These are phyloP conservation scores for Pelodytes ibericus DNA, from an alignment of 2,797 vertebrate species.

Conservation along the genomic window DNA sequence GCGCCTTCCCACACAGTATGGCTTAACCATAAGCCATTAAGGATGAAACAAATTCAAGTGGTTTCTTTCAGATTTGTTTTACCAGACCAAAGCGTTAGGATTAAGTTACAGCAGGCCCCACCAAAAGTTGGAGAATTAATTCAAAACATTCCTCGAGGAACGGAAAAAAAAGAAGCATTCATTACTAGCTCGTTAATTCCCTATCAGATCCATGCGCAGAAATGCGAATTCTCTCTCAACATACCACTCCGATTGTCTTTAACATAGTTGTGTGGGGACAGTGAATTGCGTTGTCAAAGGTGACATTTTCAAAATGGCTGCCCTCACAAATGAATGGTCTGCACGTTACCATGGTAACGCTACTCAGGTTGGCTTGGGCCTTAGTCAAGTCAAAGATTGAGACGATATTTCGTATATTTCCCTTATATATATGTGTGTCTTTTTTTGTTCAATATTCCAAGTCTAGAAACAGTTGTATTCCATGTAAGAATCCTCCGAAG, in stretches of 20 bases:
- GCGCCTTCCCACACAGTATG: neutral
- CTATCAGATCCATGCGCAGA: neutral
- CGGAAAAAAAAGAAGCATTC: neutral
- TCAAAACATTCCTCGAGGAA: conserved; percentile 1
- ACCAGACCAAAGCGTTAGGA: neutral
- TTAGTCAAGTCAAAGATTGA: neutral
- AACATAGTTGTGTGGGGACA: neutral
- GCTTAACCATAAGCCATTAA: neutral
- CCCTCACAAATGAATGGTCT: neutral
- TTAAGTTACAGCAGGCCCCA: neutral
- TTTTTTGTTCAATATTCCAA: neutral
- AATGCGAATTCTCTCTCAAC: neutral
- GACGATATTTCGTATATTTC: too few relatives aligned
- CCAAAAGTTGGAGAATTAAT: neutral
- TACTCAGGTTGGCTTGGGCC: neutral
- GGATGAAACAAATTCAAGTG: neutral
- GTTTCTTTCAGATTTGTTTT: neutral
- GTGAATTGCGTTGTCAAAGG: neutral
- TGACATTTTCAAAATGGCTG: neutral
- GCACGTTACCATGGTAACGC: neutral
- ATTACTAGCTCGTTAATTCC: neutral
- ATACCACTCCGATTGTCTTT: neutral
- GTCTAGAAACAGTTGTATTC: neutral
- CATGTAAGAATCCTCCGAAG: neutral
- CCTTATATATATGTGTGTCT: too few relatives aligned